phyloP scores from a whole-genome alignment of 37 sponge, comb jelly and placozoan genomes.

The Ianthella basta region DNA sequence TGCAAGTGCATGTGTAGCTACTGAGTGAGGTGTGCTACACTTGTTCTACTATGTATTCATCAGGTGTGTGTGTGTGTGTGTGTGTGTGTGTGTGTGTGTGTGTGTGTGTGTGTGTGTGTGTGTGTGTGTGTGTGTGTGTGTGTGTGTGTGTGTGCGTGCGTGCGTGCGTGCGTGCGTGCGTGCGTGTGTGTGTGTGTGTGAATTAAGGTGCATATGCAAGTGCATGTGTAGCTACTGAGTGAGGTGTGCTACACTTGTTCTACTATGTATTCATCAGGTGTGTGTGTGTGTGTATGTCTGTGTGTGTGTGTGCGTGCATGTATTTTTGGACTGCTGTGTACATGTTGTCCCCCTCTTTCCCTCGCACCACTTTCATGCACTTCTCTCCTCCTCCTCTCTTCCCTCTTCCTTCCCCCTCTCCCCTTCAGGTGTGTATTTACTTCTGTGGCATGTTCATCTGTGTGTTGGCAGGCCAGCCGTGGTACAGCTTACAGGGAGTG shows the following conservation, averaged over 20 bases:
- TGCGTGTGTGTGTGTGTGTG: slow-evolving; percentile 24
- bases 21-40: background rate
- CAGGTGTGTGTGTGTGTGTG: slow-evolving; percentile 7
- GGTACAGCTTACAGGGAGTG: slow-evolving; percentile 35
- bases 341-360: background rate
- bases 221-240: background rate
- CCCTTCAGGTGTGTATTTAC: slow-evolving; percentile 51
- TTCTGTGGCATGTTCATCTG: slow-evolving; percentile 55
- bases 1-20: too few species aligned
- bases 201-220: background rate
- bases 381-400: background rate
- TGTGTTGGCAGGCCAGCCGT: slow-evolving; percentile 50
- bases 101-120: slow-evolving; percentile 29
- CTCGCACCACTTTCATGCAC: too few species aligned
- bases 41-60: background rate
- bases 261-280: background rate
- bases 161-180: slow-evolving; percentile 16
- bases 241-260: background rate
- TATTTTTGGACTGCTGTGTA: too few species aligned
- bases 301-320: slow-evolving; percentile 29
- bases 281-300: slow-evolving; percentile 43
- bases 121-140: slow-evolving; percentile 23
- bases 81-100: slow-evolving; percentile 11
- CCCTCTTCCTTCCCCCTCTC: background rate
- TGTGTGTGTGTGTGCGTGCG: slow-evolving; percentile 21